Conservation (phyloP, 2,888 invertebrate genomes). For the Chloroclysta siterata region DNA sequence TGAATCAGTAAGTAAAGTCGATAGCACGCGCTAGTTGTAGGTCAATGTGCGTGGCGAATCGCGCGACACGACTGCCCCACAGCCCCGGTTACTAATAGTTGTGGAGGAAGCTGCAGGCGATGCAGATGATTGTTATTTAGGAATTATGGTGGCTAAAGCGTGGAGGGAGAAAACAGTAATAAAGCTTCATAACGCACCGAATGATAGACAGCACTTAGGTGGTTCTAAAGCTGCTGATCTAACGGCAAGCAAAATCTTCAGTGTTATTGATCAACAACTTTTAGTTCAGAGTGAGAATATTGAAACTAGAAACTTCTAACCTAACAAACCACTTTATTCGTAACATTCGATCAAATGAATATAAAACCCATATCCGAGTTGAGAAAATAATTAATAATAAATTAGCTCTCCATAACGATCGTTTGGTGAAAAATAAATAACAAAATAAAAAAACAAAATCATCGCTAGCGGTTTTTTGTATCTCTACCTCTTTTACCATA, state of each 20-base stretch:
- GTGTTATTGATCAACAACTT: neutral
- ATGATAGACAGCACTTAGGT: neutral
- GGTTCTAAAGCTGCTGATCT: neutral
- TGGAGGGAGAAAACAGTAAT: slow-evolving; percentile 7
- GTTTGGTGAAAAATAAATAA: neutral
- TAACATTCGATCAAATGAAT: too few relatives aligned
- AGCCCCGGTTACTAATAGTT: slow-evolving; percentile 51
- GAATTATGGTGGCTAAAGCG: slow-evolving; percentile 17
- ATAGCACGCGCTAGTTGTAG: slow-evolving; percentile 64
- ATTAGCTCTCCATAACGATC: too few relatives aligned
- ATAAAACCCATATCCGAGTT: too few relatives aligned
- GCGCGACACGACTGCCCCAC: slow-evolving; percentile 62
- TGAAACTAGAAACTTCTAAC: too few relatives aligned
- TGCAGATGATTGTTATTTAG: slow-evolving; percentile 30
- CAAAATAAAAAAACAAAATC: neutral
- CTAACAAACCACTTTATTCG: too few relatives aligned
- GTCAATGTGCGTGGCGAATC: slow-evolving; percentile 72
- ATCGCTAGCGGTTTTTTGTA: neutral
- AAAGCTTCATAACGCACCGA: neutral
- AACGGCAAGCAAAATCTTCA: neutral
- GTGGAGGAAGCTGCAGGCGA: slow-evolving; percentile 36
- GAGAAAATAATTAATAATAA: too few relatives aligned
- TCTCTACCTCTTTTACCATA: slow-evolving; percentile 6
- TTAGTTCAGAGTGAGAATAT: neutral
- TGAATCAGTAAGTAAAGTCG: slow-evolving; percentile 43